Evolutionary conservation across 2,888 invertebrate genomes (phyloP).

Genomic region (Dynastes maya): DNA sequence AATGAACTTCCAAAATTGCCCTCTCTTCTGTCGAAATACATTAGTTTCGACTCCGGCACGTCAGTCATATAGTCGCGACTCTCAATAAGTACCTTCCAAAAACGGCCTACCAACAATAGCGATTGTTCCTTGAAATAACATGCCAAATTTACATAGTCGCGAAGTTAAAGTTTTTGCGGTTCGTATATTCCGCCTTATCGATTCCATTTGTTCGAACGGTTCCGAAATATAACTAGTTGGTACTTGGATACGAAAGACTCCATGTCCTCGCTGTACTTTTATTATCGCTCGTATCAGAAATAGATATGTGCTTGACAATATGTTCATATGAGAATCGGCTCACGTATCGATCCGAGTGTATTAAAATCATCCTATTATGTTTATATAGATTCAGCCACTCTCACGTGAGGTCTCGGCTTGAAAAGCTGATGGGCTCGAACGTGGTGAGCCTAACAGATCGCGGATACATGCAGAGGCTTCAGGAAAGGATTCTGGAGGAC

Average conservation of each 20-base stretch:
- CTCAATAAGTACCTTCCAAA: background rate
- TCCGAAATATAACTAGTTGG: slow-evolving; percentile 40
- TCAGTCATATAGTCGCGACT: too few species aligned
- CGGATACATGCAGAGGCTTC: slow-evolving; percentile 78
- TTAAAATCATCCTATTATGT: slow-evolving; percentile 24
- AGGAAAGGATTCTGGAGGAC: slow-evolving; percentile 77
- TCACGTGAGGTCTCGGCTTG: slow-evolving; percentile 77
- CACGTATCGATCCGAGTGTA: slow-evolving; percentile 1
- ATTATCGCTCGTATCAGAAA: slow-evolving; percentile 9
- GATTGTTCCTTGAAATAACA: slow-evolving; percentile 25
- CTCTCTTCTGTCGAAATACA: too few species aligned
- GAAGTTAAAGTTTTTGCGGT: slow-evolving; percentile 30
- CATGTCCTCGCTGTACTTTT: slow-evolving; percentile 35
- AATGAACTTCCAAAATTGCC: too few species aligned
- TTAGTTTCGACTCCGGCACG: too few species aligned
- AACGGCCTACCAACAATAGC: slow-evolving; percentile 5
- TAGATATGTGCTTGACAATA: slow-evolving; percentile 16
- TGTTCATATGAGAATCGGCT: background rate
- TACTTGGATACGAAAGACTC: slow-evolving; percentile 34
- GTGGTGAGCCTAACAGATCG: slow-evolving; percentile 80
- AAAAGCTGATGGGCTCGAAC: slow-evolving; percentile 81
- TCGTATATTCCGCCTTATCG: slow-evolving; percentile 31
- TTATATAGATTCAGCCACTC: slow-evolving; percentile 76
- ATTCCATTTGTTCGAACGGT: slow-evolving; percentile 20
- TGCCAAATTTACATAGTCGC: slow-evolving; percentile 35